Evolutionary conservation across 2,888 invertebrate species (phyloP), one percentile per base, ranked within the genome.

Genomic region (Hedya salicella): DNA sequence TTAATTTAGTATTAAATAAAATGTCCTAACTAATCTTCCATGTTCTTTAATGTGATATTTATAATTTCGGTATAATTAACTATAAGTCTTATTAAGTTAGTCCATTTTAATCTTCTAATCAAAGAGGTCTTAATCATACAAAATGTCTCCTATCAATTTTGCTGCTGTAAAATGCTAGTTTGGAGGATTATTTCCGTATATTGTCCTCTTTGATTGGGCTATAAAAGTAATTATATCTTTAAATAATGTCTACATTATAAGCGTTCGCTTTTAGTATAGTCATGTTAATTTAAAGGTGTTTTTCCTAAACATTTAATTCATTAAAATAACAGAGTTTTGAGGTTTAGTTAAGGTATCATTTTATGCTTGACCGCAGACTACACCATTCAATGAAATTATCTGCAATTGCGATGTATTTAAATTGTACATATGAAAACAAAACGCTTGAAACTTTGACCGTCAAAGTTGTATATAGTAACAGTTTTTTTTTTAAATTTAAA

Each of bases 21-120:
- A 53, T 74, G 71, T 75, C 74, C 71, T 72, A 71, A 74, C 62
- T 64, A 74, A 73, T 81, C 83, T 83, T 83, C 83, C 83, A 82
- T 73, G 71, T 75, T 69, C 32, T 73, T 72, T 68, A 63, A 73
- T 83, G 82, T 83, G 82, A 83, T 83, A 82, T 79, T 76, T 75
- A 71, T 64, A 44, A 59, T 72, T 75, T 74, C 73, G 71, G 71
- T 69, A 57, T 73, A 69, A 67, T 62, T 52, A 19, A 48, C 42
- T 53, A 2, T 57, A 57, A 19, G 54, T 68, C 46, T 42, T 42
- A 30, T 48, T 63, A 54, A 53, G 46, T 56, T 63, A 57, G 46
- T 42, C 2, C 2, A 44, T 46, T 46, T 46, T 9, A 14, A 32
- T 44, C 42, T 11, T 30, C 19, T 32, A 46, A 46, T 46, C 57